Percentiles rank a stretch among this genome's conserved stretches.
Conservation (phyloP, 2,797 vertebrate species). For the Staurois parvus region DNA sequence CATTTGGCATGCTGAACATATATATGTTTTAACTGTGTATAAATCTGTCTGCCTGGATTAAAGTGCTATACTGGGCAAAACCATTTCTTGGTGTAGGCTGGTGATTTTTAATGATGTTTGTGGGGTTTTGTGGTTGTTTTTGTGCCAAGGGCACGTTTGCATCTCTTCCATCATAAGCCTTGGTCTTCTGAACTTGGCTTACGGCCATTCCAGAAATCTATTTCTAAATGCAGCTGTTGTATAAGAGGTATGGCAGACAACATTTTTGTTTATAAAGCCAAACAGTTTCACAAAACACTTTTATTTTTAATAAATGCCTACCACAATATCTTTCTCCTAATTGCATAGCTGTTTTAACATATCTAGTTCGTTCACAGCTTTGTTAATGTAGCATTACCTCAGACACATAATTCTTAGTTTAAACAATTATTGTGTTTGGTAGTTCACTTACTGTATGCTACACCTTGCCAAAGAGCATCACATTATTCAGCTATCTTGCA, state of each 20-base stretch:
- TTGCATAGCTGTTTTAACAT: neutral
- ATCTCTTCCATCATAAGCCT: neutral
- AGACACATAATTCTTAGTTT: neutral
- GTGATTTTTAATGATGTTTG: neutral
- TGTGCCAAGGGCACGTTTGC: neutral
- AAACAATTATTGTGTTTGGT: neutral
- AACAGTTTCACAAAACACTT: neutral
- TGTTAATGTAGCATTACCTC: neutral
- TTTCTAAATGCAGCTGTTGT: neutral
- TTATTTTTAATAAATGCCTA: neutral
- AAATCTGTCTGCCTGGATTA: neutral
- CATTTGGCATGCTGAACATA: too few relatives aligned
- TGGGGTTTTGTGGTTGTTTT: neutral
- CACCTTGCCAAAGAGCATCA: neutral
- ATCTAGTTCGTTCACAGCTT: neutral
- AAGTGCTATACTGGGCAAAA: neutral
- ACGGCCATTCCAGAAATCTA: neutral
- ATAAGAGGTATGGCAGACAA: neutral
- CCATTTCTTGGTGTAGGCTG: neutral
- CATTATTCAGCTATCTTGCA: slow-evolving; percentile 22
- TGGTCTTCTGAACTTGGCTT: neutral
- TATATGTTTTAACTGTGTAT: neutral
- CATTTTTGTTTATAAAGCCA: too few relatives aligned
- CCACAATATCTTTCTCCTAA: neutral
- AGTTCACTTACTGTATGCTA: slow-evolving; percentile 1